Percentiles rank a stretch among this genome's conserved stretches.
These are phyloP conservation scores for Magallana angulata DNA, from an alignment of 1,140 invertebrate species.

Conservation along the genomic window DNA sequence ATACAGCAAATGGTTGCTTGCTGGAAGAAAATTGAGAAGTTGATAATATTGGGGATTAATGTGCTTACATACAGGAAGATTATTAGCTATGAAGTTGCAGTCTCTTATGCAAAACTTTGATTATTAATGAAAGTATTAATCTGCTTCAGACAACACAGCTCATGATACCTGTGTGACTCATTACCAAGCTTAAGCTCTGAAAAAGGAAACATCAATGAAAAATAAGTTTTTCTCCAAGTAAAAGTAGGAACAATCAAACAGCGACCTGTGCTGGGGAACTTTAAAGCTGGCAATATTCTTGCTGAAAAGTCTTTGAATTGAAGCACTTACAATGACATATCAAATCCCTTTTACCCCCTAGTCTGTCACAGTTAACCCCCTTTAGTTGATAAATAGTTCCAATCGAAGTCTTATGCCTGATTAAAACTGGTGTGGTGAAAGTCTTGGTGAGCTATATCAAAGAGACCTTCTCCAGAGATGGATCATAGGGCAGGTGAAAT, in stretches of 20 bases:
- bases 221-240: slow-evolving; percentile 34
- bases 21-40: background rate
- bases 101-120: slow-evolving; percentile 22
- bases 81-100: slow-evolving; percentile 26
- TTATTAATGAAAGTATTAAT: slow-evolving; percentile 20
- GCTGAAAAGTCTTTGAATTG: background rate
- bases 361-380: slow-evolving; percentile 36
- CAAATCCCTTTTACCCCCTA: slow-evolving; percentile 31
- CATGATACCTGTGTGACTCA: slow-evolving; percentile 9
- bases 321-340: slow-evolving; percentile 31
- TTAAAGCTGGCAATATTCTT: slow-evolving; percentile 29
- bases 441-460: slow-evolving; percentile 10
- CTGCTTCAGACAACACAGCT: background rate
- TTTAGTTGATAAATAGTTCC: slow-evolving; percentile 11
- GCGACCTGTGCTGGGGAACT: background rate
- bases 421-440: slow-evolving; percentile 23
- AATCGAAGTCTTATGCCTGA: background rate
- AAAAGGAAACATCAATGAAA: slow-evolving; percentile 16
- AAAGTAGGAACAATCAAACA: slow-evolving; percentile 28
- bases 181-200: background rate
- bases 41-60: slow-evolving; percentile 24
- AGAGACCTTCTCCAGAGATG: background rate
- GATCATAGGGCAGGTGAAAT: slow-evolving; percentile 23
- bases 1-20: background rate
- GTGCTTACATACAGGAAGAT: slow-evolving; percentile 13